Conservation (phyloP, 2,888 invertebrate species). For the Sesia apiformis region DNA sequence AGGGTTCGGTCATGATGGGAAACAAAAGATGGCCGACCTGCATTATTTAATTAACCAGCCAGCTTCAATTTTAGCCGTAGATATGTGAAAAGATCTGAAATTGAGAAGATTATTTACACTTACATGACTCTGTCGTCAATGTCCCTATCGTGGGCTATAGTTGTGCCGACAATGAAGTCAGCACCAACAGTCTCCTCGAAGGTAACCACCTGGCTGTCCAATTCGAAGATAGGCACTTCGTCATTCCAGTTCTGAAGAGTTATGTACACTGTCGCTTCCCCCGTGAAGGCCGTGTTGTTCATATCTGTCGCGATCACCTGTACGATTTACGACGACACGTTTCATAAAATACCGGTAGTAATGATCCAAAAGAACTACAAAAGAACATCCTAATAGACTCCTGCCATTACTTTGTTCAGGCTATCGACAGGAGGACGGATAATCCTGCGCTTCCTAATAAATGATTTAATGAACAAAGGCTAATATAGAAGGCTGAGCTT, state of each 20-base stretch:
- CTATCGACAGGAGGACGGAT: too few relatives aligned
- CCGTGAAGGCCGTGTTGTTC: constrained; percentile 31
- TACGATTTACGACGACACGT: background rate
- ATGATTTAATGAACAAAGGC: too few relatives aligned
- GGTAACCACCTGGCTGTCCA: constrained; percentile 33
- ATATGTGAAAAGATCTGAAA: too few relatives aligned
- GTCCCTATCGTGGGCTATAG: constrained; percentile 77
- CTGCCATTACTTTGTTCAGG: too few relatives aligned
- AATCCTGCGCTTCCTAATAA: too few relatives aligned
- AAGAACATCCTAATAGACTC: too few relatives aligned
- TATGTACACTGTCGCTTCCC: constrained; percentile 57
- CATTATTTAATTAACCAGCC: too few relatives aligned
- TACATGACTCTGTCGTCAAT: constrained; percentile 74
- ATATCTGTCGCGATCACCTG: constrained; percentile 54
- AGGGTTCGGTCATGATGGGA: too few relatives aligned
- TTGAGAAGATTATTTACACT: too few relatives aligned
- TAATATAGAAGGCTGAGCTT: too few relatives aligned
- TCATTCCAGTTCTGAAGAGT: constrained; percentile 81
- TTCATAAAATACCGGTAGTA: background rate
- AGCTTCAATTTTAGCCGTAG: too few relatives aligned
- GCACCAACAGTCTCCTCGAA: constrained; percentile 73
- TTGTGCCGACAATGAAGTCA: constrained; percentile 59
- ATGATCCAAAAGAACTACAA: background rate
- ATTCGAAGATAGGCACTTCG: constrained; percentile 77
- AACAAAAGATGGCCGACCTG: too few relatives aligned